Evolutionary conservation across 2,888 invertebrate species (phyloP).

Genomic region (Drosophila putrida): DNA sequence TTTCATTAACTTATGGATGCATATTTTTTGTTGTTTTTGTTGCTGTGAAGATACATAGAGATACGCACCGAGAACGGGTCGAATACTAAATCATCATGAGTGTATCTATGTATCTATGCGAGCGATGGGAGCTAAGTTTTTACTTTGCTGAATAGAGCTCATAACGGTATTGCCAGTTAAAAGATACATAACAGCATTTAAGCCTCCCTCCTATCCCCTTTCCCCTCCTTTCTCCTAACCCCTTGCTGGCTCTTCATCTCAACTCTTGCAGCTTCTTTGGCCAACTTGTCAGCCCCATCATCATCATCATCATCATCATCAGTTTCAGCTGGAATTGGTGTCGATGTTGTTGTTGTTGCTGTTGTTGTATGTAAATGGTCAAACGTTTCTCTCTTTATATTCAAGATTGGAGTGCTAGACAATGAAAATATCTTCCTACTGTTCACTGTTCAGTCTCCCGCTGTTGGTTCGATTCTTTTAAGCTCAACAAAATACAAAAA

Average conservation of each 20-base stretch:
- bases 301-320: slow-evolving; percentile 42
- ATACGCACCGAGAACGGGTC: slow-evolving; percentile 53
- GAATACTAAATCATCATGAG: slow-evolving; percentile 57
- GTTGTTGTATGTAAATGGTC: slow-evolving; percentile 60
- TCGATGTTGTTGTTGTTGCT: slow-evolving; percentile 42
- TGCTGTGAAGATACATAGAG: slow-evolving; percentile 22
- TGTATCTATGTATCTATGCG: slow-evolving; percentile 23
- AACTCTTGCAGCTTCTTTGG: not conserved
- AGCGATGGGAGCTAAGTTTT: slow-evolving; percentile 20
- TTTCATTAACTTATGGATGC: slow-evolving; percentile 48
- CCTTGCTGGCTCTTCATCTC: too few species aligned
- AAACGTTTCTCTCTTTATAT: slow-evolving; percentile 54
- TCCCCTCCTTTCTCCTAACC: too few species aligned
- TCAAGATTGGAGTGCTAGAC: slow-evolving; percentile 53
- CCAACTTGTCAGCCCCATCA: slow-evolving; percentile 53
- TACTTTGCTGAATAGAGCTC: slow-evolving; percentile 44
- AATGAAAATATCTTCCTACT: slow-evolving; percentile 63
- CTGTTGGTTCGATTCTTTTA: slow-evolving; percentile 56
- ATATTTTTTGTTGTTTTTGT: slow-evolving; percentile 18
- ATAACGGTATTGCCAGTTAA: slow-evolving; percentile 67
- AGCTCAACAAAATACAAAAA: slow-evolving; percentile 16
- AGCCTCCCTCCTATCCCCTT: slow-evolving; percentile 8
- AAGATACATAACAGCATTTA: slow-evolving; percentile 72
- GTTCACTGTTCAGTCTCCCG: slow-evolving; percentile 57
- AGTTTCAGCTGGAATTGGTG: slow-evolving; percentile 56